phyloP scores from a whole-genome alignment of 2,888 invertebrate genomes.

The Seira musarum region DNA sequence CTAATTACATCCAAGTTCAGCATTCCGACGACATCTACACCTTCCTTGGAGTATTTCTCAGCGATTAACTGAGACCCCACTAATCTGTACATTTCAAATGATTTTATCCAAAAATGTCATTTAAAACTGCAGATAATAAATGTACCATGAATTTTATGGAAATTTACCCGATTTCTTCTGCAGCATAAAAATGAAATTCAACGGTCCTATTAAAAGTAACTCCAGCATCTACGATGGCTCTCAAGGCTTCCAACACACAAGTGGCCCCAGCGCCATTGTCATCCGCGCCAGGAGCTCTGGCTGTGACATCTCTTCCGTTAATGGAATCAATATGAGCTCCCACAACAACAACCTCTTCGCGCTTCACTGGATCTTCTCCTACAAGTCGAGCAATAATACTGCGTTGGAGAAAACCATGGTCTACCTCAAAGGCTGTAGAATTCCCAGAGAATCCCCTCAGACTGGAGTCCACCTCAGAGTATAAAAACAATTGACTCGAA shows the following conservation, averaged over 20 bases:
- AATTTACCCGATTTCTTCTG: constrained; percentile 58
- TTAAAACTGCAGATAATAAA: no score
- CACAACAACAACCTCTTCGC: constrained; percentile 48
- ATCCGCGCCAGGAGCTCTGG: constrained; percentile 51
- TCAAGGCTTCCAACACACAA: constrained; percentile 43
- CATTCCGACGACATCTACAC: constrained; percentile 54
- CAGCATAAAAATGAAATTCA: constrained; percentile 61
- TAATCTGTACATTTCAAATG: no score
- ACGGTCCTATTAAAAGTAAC: constrained; percentile 41
- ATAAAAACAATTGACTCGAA: constrained; percentile 27
- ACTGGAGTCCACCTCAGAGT: constrained; percentile 33
- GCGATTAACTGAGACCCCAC: constrained; percentile 45
- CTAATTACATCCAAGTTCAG: constrained; percentile 49
- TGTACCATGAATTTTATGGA: no score
- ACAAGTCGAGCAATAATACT: constrained; percentile 52
- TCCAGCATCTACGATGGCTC: constrained; percentile 33
- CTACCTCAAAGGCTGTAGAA: constrained; percentile 27
- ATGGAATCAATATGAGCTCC: constrained; percentile 60
- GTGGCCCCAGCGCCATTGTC: constrained; percentile 50
- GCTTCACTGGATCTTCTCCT: constrained; percentile 39
- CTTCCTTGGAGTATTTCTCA: constrained; percentile 18
- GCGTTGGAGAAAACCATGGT: constrained; percentile 40
- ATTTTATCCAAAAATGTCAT: no score
- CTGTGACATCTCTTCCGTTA: neutral
- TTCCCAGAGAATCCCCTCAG: constrained; percentile 35